Percentiles rank a stretch among this genome's conserved stretches.
Conservation (phyloP, 2,888 invertebrate species). For the Teinopalpus imperialis region DNA sequence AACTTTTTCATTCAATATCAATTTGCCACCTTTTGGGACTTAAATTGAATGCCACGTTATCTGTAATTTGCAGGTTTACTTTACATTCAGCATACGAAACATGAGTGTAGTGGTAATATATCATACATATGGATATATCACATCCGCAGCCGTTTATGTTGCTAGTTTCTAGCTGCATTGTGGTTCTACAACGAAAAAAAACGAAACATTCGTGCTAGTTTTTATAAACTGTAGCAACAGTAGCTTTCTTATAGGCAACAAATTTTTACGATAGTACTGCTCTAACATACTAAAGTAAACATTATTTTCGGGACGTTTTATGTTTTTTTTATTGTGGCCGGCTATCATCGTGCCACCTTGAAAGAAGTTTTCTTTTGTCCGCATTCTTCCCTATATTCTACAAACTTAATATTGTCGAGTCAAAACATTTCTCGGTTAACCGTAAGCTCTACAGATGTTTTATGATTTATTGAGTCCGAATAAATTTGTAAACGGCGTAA, state of each 20-base stretch:
- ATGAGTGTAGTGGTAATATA: too few species aligned
- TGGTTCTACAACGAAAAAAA: too few species aligned
- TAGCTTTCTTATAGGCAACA: conserved; percentile 55
- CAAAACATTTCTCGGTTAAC: conserved; percentile 11
- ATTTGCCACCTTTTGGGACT: too few species aligned
- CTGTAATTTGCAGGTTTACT: too few species aligned
- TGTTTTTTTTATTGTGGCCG: conserved; percentile 56
- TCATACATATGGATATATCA: too few species aligned
- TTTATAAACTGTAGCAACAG: conserved; percentile 40
- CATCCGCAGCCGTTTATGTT: too few species aligned
- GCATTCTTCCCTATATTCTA: conserved; percentile 52
- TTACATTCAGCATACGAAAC: too few species aligned
- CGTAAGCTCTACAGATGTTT: conserved; percentile 19
- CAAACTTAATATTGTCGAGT: conserved; percentile 19
- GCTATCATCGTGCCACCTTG: conserved; percentile 54
- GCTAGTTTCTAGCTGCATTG: too few species aligned
- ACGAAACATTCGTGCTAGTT: too few species aligned
- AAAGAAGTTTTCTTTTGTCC: conserved; percentile 38
- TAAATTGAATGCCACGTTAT: too few species aligned
- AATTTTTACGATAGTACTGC: conserved; percentile 51
- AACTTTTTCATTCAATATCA: too few species aligned
- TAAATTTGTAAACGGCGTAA: too few species aligned
- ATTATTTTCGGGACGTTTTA: conserved; percentile 61
- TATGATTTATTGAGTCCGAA: conserved; percentile 24
- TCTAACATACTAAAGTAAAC: conserved; percentile 41